Percentiles rank a stretch among this genome's conserved stretches.
Evolutionary conservation across 2,797 vertebrate species (phyloP).

Genomic region (Clarias platycephalus): DNA sequence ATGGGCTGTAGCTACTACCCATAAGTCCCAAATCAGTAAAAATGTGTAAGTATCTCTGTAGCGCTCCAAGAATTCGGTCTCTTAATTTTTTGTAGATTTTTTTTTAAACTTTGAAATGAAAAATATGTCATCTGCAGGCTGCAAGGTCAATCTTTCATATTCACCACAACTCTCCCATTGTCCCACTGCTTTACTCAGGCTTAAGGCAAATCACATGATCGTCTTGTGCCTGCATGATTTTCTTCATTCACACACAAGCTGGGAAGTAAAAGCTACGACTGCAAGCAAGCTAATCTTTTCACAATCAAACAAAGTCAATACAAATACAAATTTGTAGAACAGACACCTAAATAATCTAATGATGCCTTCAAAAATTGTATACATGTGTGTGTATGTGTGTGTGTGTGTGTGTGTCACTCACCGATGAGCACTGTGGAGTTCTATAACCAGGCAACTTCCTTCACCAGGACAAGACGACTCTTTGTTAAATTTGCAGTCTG

Average conservation of each 20-base stretch:
- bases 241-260: constrained; percentile 51
- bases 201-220: constrained; percentile 76
- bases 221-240: constrained; percentile 70
- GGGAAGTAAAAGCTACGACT: constrained; percentile 5
- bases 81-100: neutral
- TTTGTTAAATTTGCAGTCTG: constrained; percentile 44
- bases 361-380: neutral
- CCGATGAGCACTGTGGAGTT: constrained; percentile 38
- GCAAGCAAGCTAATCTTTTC: neutral
- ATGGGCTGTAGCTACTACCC: neutral
- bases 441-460: constrained; percentile 51
- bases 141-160: constrained; percentile 46
- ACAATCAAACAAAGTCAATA: neutral
- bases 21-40: neutral
- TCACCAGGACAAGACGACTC: constrained; percentile 49
- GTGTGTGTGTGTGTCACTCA: constrained; percentile 38
- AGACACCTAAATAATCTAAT: neutral
- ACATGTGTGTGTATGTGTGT: constrained; percentile 1
- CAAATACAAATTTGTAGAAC: neutral
- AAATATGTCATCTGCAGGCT: neutral
- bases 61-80: neutral
- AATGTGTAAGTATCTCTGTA: neutral
- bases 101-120: neutral
- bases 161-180: constrained; percentile 71
- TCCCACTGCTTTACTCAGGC: constrained; percentile 57